These are phyloP conservation scores for Trichogramma pretiosum DNA, from an alignment of 1,140 invertebrate genomes.

Conservation along the genomic window DNA sequence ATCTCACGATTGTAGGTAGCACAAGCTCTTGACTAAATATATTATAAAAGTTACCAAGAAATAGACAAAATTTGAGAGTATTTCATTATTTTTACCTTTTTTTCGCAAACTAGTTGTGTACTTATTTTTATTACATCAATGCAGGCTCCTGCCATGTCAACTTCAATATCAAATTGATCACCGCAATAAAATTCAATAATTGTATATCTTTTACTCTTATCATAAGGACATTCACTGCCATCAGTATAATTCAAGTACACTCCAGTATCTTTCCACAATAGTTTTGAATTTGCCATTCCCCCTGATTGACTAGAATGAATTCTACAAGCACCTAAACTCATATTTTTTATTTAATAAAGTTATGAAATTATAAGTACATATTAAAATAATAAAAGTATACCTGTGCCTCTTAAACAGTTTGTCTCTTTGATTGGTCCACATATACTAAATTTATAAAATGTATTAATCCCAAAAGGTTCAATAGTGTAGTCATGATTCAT, in stretches of 20 bases:
- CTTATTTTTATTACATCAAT: constrained; percentile 1
- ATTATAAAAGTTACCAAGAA: constrained; percentile 3
- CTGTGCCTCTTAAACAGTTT: constrained; percentile 23
- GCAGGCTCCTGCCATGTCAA: neutral
- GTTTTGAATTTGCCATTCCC: constrained; percentile 42
- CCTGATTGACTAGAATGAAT: constrained; percentile 26
- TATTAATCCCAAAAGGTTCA: constrained; percentile 7
- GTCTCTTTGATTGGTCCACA: constrained; percentile 23
- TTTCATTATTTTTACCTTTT: neutral
- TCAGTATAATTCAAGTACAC: constrained; percentile 48
- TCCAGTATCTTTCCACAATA: constrained; percentile 43
- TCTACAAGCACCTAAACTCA: constrained; percentile 32
- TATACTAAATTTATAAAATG: constrained; percentile 28
- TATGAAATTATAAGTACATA: constrained; percentile 3
- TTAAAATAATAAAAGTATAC: constrained; percentile 13
- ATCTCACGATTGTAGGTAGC: constrained; percentile 29
- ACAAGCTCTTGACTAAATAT: constrained; percentile 16
- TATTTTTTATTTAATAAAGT: constrained; percentile 1
- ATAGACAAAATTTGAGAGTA: neutral
- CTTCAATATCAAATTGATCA: constrained; percentile 25
- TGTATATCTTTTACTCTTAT: constrained; percentile 34
- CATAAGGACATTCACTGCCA: constrained; percentile 34
- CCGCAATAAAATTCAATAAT: constrained; percentile 46
- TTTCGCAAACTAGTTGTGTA: neutral
- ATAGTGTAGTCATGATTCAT: constrained; percentile 18